These are phyloP conservation scores for Pinna nobilis DNA, from an alignment of 1,140 invertebrate genomes.

Conservation along the genomic window DNA sequence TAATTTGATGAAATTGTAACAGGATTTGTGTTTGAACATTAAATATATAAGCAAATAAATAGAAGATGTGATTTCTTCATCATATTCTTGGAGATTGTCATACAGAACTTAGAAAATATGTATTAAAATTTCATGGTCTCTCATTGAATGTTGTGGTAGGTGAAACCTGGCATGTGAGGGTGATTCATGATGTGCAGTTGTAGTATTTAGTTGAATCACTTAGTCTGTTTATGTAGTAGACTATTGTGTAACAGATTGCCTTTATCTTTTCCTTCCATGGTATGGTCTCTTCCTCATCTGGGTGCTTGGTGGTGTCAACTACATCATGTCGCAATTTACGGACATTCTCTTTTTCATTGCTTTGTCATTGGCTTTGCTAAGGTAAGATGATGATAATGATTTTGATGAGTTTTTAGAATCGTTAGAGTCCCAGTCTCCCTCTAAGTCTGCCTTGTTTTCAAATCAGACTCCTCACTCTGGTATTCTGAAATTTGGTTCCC, in stretches of 20 bases:
- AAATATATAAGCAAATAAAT: no score
- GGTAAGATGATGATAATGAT: conserved; percentile 68
- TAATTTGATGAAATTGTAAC: no score
- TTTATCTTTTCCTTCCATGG: conserved; percentile 54
- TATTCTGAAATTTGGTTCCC: conserved; percentile 30
- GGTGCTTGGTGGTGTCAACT: not conserved
- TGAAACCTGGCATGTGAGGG: no score
- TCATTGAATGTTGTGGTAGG: no score
- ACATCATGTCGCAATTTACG: conserved; percentile 1
- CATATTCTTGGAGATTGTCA: no score
- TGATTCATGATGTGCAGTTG: no score
- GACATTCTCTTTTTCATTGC: not conserved
- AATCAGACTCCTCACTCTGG: conserved; percentile 1
- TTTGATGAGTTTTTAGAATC: conserved; percentile 45
- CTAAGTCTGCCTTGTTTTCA: conserved; percentile 19
- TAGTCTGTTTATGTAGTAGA: no score
- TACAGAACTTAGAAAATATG: no score
- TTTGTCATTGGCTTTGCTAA: conserved; percentile 63
- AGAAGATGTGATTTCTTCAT: no score
- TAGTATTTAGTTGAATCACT: no score
- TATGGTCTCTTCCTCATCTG: conserved; percentile 14
- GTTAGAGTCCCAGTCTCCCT: conserved; percentile 24
- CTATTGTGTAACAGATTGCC: conserved; percentile 59
- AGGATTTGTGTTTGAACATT: no score
- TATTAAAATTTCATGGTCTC: no score